phyloP scores from a whole-genome alignment of 2,797 vertebrate genomes.

The Lindbergichthys nudifrons region DNA sequence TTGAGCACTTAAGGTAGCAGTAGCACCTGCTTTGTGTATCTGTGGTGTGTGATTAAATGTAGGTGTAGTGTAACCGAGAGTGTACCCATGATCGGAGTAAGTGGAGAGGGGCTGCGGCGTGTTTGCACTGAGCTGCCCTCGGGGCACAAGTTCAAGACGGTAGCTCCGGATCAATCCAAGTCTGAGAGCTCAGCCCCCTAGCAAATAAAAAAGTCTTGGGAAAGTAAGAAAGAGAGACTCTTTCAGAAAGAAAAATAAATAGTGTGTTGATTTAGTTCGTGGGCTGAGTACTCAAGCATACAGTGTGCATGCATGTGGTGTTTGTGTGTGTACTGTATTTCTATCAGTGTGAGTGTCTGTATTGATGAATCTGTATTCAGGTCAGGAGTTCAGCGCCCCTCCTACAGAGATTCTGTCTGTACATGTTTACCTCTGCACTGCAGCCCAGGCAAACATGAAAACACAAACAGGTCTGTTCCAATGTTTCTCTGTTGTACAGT shows the following conservation, averaged over 20 bases:
- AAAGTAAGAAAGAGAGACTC: conserved; percentile 63
- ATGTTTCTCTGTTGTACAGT: conserved; percentile 3
- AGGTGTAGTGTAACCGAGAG: conserved; percentile 47
- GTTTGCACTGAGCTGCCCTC: conserved; percentile 80
- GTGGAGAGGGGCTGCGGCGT: conserved; percentile 71
- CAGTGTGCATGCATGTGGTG: background rate
- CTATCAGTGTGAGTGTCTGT: conserved; percentile 19
- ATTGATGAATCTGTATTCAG: conserved; percentile 36
- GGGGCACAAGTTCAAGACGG: conserved; percentile 79
- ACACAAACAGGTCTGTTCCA: conserved; percentile 28
- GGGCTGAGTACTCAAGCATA: conserved; percentile 40
- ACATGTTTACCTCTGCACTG: conserved; percentile 38
- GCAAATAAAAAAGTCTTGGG: conserved; percentile 71
- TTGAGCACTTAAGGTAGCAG: conserved; percentile 23
- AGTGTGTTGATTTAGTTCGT: conserved; percentile 69
- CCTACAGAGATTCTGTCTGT: conserved; percentile 29
- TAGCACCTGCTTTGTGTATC: conserved; percentile 14
- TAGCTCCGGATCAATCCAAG: conserved; percentile 80
- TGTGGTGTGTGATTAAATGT: conserved; percentile 28
- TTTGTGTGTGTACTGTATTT: conserved; percentile 18
- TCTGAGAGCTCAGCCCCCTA: conserved; percentile 70
- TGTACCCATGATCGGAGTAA: conserved; percentile 63
- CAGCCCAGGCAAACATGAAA: conserved; percentile 35
- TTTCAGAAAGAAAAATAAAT: conserved; percentile 60
- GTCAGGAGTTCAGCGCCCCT: conserved; percentile 43